These are phyloP conservation scores for Takifugu bimaculatus DNA, from an alignment of 2,113 vertebrate species.

Conservation along the genomic window DNA sequence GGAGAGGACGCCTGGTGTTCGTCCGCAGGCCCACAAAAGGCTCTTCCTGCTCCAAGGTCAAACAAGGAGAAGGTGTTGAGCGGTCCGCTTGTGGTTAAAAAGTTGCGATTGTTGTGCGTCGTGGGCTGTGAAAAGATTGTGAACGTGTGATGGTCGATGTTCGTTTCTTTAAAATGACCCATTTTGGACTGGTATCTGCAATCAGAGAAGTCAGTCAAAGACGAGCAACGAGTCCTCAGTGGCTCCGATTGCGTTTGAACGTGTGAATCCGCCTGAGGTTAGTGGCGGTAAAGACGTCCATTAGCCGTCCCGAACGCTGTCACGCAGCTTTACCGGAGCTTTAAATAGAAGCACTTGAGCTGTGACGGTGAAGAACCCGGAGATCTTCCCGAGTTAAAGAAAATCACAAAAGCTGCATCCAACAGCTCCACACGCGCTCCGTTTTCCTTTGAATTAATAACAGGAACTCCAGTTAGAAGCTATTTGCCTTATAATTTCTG, in stretches of 20 bases:
- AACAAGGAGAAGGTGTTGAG: slow-evolving; percentile 35
- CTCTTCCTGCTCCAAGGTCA: slow-evolving; percentile 37
- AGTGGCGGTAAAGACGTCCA: slow-evolving; percentile 46
- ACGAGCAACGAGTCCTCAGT: slow-evolving; percentile 36
- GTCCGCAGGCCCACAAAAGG: slow-evolving; percentile 23
- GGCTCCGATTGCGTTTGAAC: slow-evolving; percentile 52
- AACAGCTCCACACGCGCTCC: too few species aligned
- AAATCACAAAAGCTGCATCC: too few species aligned
- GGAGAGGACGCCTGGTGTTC: slow-evolving; percentile 39
- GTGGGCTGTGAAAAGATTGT: not conserved
- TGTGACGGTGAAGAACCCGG: not conserved
- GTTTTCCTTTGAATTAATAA: too few species aligned
- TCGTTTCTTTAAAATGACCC: too few species aligned
- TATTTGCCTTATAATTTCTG: slow-evolving; percentile 8
- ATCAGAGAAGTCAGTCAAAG: too few species aligned
- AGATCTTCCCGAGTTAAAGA: too few species aligned
- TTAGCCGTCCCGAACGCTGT: slow-evolving; percentile 16
- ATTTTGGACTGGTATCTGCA: too few species aligned
- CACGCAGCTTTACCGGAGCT: not conserved
- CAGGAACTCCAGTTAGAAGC: too few species aligned
- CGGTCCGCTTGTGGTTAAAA: slow-evolving; percentile 31
- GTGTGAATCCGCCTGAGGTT: slow-evolving; percentile 25
- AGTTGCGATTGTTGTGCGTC: slow-evolving; percentile 35
- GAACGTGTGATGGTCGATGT: too few species aligned
- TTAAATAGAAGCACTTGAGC: slow-evolving; percentile 15